Evolutionary conservation across 2,113 vertebrate species (phyloP).

Genomic region (Paramormyrops kingsleyae): DNA sequence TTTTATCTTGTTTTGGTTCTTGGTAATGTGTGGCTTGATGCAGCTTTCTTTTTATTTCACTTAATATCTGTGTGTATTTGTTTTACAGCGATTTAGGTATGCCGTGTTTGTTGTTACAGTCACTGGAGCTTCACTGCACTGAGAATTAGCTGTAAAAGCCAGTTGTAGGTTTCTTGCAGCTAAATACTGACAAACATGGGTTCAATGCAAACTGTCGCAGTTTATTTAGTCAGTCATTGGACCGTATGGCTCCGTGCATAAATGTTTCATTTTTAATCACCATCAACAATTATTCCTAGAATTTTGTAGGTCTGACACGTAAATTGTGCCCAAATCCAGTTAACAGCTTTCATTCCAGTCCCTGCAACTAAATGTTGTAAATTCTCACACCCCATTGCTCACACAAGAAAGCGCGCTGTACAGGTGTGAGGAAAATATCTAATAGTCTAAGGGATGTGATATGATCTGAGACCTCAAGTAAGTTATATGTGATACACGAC

Average conservation of each 20-base stretch:
- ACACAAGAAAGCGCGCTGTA: background rate
- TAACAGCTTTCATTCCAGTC: background rate
- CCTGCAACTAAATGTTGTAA: background rate
- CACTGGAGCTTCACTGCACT: conserved; percentile 17
- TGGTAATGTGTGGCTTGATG: background rate
- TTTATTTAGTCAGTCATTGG: background rate
- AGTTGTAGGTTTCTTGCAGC: background rate
- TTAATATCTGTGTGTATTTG: conserved; percentile 7
- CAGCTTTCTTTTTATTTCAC: background rate
- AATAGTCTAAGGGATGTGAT: conserved; percentile 20
- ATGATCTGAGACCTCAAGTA: conserved; percentile 23
- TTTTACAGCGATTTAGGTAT: background rate
- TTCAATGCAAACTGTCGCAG: background rate
- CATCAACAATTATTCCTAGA: background rate
- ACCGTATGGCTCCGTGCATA: background rate
- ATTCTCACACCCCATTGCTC: background rate
- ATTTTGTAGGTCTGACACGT: background rate
- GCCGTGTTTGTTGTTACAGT: conserved; percentile 13
- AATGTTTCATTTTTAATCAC: background rate
- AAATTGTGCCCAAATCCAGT: background rate
- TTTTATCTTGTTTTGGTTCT: background rate
- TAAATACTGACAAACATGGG: background rate
- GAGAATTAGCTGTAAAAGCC: conserved; percentile 8
- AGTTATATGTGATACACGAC: conserved; percentile 17
- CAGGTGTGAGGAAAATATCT: conserved; percentile 37